Percentiles rank a stretch among this genome's conserved stretches.
Evolutionary conservation across 1,140 invertebrate species (phyloP).

Genomic region (Pachyrhynchus sulphureomaculatus): DNA sequence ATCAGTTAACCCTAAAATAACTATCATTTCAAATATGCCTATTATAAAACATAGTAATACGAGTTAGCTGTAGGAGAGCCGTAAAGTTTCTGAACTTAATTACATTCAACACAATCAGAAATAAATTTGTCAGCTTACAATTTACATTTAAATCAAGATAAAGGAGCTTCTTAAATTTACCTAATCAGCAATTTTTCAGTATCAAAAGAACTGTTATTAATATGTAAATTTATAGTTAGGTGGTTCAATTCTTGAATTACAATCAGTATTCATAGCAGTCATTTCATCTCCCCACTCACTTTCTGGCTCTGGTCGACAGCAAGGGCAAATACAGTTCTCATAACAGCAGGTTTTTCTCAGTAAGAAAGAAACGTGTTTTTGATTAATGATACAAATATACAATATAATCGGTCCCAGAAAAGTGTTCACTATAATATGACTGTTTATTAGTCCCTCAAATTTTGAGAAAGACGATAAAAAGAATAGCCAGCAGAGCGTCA

Average conservation of each 20-base stretch:
- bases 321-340: conserved; percentile 55
- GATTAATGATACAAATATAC: conserved; percentile 73
- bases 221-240: background rate
- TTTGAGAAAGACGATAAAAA: conserved; percentile 71
- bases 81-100: too few species aligned
- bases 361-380: conserved; percentile 74
- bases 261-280: conserved; percentile 68
- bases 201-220: too few species aligned
- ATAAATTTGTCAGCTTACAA: too few species aligned
- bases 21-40: too few species aligned
- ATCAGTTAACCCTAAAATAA: too few species aligned
- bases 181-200: too few species aligned
- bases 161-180: too few species aligned
- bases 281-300: conserved; percentile 84
- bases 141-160: too few species aligned
- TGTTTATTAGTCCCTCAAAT: conserved; percentile 69
- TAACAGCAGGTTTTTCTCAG: conserved; percentile 76
- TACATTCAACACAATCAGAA: too few species aligned
- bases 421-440: conserved; percentile 71
- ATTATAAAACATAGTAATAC: too few species aligned
- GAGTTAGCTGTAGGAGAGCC: too few species aligned
- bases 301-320: conserved; percentile 57
- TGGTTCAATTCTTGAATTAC: background rate
- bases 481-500: conserved; percentile 73
- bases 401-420: conserved; percentile 71